These are phyloP conservation scores for Gymnobelideus leadbeateri DNA, from an alignment of 2,113 vertebrate genomes.

Conservation along the genomic window DNA sequence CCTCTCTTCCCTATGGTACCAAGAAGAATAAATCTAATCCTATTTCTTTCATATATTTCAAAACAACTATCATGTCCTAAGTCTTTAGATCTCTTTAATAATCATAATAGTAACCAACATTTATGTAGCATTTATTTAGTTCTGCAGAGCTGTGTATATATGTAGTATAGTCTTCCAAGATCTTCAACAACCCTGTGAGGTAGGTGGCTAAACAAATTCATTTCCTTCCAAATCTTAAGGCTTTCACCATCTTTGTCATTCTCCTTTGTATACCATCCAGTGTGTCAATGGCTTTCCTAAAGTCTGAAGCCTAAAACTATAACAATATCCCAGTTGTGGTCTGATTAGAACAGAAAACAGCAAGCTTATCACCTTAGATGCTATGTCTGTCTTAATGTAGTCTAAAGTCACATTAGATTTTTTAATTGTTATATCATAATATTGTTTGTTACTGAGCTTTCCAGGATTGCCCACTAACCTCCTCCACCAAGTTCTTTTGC, in stretches of 20 bases:
- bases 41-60: neutral
- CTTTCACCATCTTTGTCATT: neutral
- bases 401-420: neutral
- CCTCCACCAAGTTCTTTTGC: neutral
- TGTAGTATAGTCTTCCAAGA: neutral
- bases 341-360: neutral
- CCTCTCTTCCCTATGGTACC: neutral
- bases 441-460: neutral
- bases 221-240: neutral
- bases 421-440: neutral
- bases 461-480: neutral
- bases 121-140: neutral
- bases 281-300: neutral
- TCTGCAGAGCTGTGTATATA: neutral
- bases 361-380: neutral
- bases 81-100: neutral
- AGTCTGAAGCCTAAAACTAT: neutral
- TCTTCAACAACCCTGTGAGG: neutral
- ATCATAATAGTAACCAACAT: neutral
- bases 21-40: neutral
- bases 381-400: neutral
- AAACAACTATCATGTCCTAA: neutral
- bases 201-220: neutral
- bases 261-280: neutral
- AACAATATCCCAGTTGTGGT: neutral